These are phyloP conservation scores for Potorous gilbertii DNA, from an alignment of 2,797 vertebrate species.

Conservation along the genomic window DNA sequence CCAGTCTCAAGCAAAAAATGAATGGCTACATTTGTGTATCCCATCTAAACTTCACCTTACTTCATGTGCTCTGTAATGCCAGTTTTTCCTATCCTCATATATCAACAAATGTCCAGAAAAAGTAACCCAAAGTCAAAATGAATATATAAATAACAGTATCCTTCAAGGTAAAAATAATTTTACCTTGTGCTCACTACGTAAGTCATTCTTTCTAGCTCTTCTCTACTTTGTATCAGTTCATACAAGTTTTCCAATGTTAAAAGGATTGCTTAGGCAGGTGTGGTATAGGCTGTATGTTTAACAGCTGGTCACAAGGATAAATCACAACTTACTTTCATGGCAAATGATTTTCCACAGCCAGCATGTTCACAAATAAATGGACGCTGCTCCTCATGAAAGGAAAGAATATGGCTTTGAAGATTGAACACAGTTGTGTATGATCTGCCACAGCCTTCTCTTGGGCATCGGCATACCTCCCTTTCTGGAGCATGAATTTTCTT, in stretches of 20 bases:
- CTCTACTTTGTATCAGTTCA: neutral
- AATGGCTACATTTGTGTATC: neutral
- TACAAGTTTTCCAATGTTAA: neutral
- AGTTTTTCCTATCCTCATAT: neutral
- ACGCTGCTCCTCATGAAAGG: slow-evolving; percentile 90
- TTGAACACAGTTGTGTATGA: slow-evolving; percentile 91
- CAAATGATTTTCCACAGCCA: slow-evolving; percentile 90
- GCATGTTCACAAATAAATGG: slow-evolving; percentile 87
- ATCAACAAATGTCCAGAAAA: neutral
- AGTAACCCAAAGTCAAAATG: neutral
- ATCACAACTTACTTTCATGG: slow-evolving; percentile 88
- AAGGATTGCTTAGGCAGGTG: neutral
- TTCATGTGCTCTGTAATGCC: neutral
- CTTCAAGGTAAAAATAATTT: neutral
- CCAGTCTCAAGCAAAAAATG: neutral
- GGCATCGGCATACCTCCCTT: slow-evolving; percentile 84
- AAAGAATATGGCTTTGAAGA: slow-evolving; percentile 91
- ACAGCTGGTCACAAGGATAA: neutral
- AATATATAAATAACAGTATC: neutral
- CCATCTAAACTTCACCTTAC: neutral
- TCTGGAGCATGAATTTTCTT: slow-evolving; percentile 85
- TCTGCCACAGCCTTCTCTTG: slow-evolving; percentile 87
- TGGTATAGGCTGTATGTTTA: neutral
- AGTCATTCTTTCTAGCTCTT: neutral
- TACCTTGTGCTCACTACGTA: neutral